phyloP scores from a whole-genome alignment of 2,888 invertebrate genomes.

The Tetragonisca angustula region DNA sequence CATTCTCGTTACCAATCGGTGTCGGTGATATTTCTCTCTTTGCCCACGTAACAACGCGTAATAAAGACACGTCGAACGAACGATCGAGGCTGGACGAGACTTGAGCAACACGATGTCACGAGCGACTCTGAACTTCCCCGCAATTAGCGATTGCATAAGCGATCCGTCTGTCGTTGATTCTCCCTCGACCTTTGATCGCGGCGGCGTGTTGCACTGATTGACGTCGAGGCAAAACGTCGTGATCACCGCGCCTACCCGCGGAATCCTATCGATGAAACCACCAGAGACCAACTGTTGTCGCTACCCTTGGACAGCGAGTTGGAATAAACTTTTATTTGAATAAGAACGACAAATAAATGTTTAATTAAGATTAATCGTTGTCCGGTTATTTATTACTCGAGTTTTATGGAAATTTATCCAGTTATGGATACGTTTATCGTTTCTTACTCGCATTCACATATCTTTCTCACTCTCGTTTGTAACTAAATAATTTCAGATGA shows the following conservation, averaged over 20 bases:
- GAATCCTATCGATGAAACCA: slow-evolving; percentile 65
- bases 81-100: neutral
- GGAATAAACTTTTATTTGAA: neutral
- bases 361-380: no score
- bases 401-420: no score
- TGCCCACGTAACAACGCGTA: slow-evolving; percentile 3
- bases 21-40: slow-evolving; percentile 6
- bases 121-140: neutral
- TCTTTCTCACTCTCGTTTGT: no score
- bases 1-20: neutral
- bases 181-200: slow-evolving; percentile 35
- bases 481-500: no score
- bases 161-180: slow-evolving; percentile 12
- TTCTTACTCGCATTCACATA: no score
- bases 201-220: slow-evolving; percentile 29
- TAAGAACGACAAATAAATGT: no score
- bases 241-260: slow-evolving; percentile 68
- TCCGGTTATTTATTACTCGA: no score
- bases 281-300: no score
- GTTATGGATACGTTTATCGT: no score
- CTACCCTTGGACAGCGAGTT: slow-evolving; percentile 60
- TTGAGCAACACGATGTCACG: neutral
- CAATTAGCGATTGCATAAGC: slow-evolving; percentile 37
- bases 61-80: neutral
- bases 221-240: slow-evolving; percentile 36